These are phyloP conservation scores for Xestia sexstrigata DNA, from an alignment of 2,888 invertebrate species.

Conservation along the genomic window DNA sequence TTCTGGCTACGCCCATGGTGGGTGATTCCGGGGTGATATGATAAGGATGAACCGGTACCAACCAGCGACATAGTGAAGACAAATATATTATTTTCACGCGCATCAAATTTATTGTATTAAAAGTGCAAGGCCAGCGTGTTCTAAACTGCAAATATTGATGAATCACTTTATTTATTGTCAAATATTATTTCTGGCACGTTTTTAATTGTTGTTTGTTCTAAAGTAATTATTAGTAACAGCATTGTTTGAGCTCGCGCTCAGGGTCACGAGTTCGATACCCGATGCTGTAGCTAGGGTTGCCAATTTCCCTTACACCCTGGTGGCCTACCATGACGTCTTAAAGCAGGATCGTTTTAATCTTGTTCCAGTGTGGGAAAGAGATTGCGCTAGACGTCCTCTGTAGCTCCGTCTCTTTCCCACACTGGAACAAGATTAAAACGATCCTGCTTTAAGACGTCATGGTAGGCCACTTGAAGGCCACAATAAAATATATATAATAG, in stretches of 20 bases:
- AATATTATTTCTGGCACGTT: slow-evolving; percentile 28
- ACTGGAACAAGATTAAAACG: too few relatives aligned
- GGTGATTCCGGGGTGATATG: too few relatives aligned
- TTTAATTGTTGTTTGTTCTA: slow-evolving; percentile 34
- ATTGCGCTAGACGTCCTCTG: too few relatives aligned
- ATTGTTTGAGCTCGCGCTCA: slow-evolving; percentile 33
- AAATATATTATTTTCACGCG: neutral
- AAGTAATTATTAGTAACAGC: slow-evolving; percentile 16
- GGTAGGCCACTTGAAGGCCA: too few relatives aligned
- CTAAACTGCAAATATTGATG: slow-evolving; percentile 5
- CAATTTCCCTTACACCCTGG: neutral
- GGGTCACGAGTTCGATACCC: slow-evolving; percentile 40
- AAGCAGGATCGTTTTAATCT: too few relatives aligned
- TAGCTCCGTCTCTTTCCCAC: too few relatives aligned
- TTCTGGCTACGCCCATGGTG: too few relatives aligned
- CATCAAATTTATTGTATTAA: neutral
- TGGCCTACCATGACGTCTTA: too few relatives aligned
- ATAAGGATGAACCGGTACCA: too few relatives aligned
- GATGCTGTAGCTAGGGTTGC: slow-evolving; percentile 22
- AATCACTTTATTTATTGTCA: slow-evolving; percentile 12
- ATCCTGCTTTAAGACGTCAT: too few relatives aligned
- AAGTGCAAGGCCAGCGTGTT: neutral
- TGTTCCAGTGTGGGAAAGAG: too few relatives aligned
- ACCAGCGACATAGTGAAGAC: neutral
- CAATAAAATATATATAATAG: too few relatives aligned